Percentiles rank a stretch among this genome's conserved stretches.
Conservation (phyloP, 1,140 invertebrate species). For the Oncopodura yosiiana region DNA sequence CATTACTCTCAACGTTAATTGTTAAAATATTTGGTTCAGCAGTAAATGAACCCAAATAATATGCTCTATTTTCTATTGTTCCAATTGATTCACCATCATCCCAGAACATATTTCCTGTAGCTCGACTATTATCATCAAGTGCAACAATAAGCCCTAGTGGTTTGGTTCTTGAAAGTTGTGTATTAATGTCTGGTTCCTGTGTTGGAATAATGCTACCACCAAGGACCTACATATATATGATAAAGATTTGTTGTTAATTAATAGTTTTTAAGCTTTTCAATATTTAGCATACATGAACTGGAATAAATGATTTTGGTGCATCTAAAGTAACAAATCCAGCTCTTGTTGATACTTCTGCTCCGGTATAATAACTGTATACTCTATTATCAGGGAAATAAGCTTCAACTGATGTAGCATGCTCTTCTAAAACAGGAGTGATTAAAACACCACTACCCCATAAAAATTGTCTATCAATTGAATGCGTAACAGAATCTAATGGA, state of each 20-base stretch:
- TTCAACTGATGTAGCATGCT: slow-evolving; percentile 27
- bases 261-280: no score
- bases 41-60: slow-evolving; percentile 2
- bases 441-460: slow-evolving; percentile 31
- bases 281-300: slow-evolving; percentile 55
- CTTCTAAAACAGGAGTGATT: slow-evolving; percentile 36
- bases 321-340: slow-evolving; percentile 46
- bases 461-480: slow-evolving; percentile 19
- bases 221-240: no score
- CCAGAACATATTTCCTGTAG: slow-evolving; percentile 60
- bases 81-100: slow-evolving; percentile 58
- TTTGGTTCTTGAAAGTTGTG: slow-evolving; percentile 50
- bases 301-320: slow-evolving; percentile 54
- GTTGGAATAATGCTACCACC: slow-evolving; percentile 63
- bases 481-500: neutral
- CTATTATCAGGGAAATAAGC: slow-evolving; percentile 40
- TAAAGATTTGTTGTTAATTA: no score
- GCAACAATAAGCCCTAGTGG: slow-evolving; percentile 53
- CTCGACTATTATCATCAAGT: slow-evolving; percentile 45
- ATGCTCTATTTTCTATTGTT: neutral
- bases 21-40: neutral
- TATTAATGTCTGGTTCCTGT: slow-evolving; percentile 55
- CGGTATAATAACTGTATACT: slow-evolving; percentile 44
- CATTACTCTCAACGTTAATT: neutral
- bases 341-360: slow-evolving; percentile 38